A percentile compares a stretch with the other conserved stretches of the same genome.
Evolutionary conservation across 2,888 invertebrate genomes (phyloP).

Genomic region (Nomada lathburiana): DNA sequence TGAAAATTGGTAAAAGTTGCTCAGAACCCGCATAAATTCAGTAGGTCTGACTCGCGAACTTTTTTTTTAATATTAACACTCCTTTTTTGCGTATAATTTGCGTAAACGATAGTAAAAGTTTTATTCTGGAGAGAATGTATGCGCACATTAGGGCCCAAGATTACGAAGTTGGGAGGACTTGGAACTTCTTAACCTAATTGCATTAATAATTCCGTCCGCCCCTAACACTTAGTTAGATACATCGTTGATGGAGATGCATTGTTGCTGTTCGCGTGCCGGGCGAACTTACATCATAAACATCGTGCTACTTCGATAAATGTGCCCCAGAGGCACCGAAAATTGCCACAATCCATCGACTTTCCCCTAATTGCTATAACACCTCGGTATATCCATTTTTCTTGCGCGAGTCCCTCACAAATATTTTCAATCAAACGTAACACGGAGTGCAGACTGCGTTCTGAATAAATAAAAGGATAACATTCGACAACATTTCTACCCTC

Average conservation of each 20-base stretch:
- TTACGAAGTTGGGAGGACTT: no score
- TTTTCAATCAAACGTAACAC: background rate
- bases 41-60: no score
- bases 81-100: no score
- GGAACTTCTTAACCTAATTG: background rate
- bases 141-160: no score
- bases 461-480: background rate
- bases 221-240: constrained; percentile 10
- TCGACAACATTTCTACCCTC: background rate
- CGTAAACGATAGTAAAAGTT: no score
- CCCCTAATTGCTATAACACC: constrained; percentile 37
- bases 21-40: no score
- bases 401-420: background rate
- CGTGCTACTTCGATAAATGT: constrained; percentile 34
- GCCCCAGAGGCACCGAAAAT: constrained; percentile 13
- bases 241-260: constrained; percentile 35
- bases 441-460: background rate
- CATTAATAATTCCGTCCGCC: constrained; percentile 20
- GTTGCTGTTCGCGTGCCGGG: constrained; percentile 27
- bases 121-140: no score
- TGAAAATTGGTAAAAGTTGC: no score
- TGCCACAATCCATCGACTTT: constrained; percentile 46
- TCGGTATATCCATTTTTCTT: constrained; percentile 29
- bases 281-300: constrained; percentile 57
- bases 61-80: no score